Evolutionary conservation across 2,797 vertebrate species (phyloP), one percentile per base, ranked within the genome.

Genomic region (Sternarchorhynchus goeldii): DNA sequence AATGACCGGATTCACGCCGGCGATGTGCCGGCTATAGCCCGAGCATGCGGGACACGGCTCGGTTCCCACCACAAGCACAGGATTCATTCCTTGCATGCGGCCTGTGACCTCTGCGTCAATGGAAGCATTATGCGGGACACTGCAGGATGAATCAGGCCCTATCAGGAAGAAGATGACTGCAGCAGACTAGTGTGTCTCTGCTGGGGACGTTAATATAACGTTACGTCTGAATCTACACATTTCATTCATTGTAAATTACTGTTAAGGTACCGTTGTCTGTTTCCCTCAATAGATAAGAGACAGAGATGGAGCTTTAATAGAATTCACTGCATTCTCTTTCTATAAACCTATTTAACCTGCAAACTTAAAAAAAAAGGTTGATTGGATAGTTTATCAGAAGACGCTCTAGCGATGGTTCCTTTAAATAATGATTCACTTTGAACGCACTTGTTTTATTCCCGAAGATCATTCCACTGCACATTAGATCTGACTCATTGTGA

Each of bases 1-100:
- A 93, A 88, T 87, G 89, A 87, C 83, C 86, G 87, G 89, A 92
- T 93, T 93, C 90, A 89, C 89, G 50, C 82, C 86, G 85, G 82
- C 80, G 80, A 83, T 90, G 87, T 86, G 87, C 81, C 36, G 84
- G 86, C 90, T 86, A 93, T 90, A 90, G 89, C 85, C 89, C 86
- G 81, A 82, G 84, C 57, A 75, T 88, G 90, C 84, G 83, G 87
- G 80, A 91, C 84, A 90, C 81, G 86, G 88, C 79, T 82, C 85
- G 80, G 82, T 86, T 89, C 84, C 84, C 82, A 81, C 92, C 91
- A 86, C 86, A 91, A 88, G 88, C 83, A 72, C 86, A 89, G 84
- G 90, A 91, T 91, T 89, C 85, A 93, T 93, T 87, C 85, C 82
- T 82, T 86, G 80, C 76, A 57, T 86, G 88, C 83, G 90, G 87